phyloP scores from a whole-genome alignment of 37 sponge, comb jelly and placozoan genomes.

The Axinella damicornis region DNA sequence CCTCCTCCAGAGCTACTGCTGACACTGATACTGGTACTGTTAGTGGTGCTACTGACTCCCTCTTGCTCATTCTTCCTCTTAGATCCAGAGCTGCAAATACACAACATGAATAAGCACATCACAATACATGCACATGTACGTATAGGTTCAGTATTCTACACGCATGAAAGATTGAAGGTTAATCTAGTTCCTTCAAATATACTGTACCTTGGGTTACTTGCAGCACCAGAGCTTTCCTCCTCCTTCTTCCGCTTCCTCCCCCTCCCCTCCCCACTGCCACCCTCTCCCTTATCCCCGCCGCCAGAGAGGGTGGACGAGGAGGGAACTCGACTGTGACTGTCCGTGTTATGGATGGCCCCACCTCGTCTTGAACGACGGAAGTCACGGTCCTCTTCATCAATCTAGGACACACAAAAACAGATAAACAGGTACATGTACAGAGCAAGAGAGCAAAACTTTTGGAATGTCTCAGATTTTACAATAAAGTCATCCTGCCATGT shows the following conservation, averaged over 20 bases:
- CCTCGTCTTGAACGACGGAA: slow-evolving; percentile 70
- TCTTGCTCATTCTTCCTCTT: background rate
- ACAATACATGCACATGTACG: too few relatives aligned
- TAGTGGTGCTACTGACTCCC: background rate
- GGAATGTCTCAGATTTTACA: too few relatives aligned
- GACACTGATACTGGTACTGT: too few relatives aligned
- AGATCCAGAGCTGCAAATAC: background rate
- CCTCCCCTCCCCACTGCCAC: slow-evolving; percentile 19
- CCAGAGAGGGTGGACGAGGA: slow-evolving; percentile 4
- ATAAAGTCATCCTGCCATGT: too few relatives aligned
- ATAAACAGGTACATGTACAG: background rate
- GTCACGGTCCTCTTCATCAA: slow-evolving; percentile 93
- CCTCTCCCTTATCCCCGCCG: background rate
- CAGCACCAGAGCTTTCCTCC: background rate
- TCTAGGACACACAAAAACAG: slow-evolving; percentile 9
- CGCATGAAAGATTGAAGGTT: too few relatives aligned
- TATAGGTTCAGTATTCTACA: too few relatives aligned
- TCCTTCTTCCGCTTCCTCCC: background rate
- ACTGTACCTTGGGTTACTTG: too few relatives aligned
- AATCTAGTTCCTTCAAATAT: too few relatives aligned
- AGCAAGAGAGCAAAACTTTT: too few relatives aligned
- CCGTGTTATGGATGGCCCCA: background rate
- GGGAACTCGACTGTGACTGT: background rate
- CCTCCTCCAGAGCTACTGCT: background rate
- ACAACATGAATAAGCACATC: too few relatives aligned